Percentiles rank a stretch among this genome's conserved stretches.
These are phyloP conservation scores for Protobothrops mucrosquamatus DNA, from an alignment of 2,113 vertebrate genomes.

Conservation along the genomic window DNA sequence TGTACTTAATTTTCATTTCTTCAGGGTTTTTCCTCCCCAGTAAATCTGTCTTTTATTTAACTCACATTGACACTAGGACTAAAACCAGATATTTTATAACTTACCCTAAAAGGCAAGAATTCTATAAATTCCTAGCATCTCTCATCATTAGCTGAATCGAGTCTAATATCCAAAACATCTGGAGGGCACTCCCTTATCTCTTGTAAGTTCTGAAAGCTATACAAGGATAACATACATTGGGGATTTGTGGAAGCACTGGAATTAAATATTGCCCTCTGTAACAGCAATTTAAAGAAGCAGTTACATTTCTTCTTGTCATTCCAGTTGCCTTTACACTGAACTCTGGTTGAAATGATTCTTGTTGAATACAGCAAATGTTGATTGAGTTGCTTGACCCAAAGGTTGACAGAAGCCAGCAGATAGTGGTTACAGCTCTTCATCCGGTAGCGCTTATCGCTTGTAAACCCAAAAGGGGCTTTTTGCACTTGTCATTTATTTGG, in stretches of 20 bases:
- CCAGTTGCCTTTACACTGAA: background rate
- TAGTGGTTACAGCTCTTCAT: background rate
- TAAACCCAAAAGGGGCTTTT: background rate
- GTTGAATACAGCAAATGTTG: slow-evolving; percentile 8
- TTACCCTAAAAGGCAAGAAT: background rate
- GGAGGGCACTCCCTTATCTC: background rate
- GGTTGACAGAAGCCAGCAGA: background rate
- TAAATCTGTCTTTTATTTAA: background rate
- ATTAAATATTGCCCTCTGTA: background rate
- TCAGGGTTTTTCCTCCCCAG: background rate
- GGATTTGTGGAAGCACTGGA: background rate
- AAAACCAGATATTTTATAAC: background rate
- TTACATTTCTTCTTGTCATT: background rate
- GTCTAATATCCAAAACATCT: background rate
- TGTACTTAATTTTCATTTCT: background rate
- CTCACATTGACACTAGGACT: no score
- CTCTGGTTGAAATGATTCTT: background rate
- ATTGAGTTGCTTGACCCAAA: background rate
- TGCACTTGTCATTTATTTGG: slow-evolving; percentile 7
- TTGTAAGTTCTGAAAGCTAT: background rate
- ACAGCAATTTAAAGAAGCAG: background rate
- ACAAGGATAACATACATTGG: background rate
- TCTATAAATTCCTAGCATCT: background rate
- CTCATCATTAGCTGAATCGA: background rate
- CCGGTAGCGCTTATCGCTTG: background rate